Evolutionary conservation across 1,140 invertebrate species (phyloP).

Genomic region (Drosophila micromelanica): DNA sequence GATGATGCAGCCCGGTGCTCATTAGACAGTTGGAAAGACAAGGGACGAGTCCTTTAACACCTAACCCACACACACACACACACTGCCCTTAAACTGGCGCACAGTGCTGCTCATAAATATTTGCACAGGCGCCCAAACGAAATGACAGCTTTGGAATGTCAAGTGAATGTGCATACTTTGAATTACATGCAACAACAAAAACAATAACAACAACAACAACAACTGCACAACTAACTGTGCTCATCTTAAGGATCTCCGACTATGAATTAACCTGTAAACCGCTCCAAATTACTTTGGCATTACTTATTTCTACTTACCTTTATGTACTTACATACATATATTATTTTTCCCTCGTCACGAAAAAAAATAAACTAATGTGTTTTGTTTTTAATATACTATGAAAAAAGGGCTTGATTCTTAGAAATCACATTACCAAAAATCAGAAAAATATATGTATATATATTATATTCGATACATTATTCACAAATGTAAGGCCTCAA

Average conservation of each 20-base stretch:
- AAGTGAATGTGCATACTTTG: constrained; percentile 59
- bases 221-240: not conserved
- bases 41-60: not conserved
- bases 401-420: no score
- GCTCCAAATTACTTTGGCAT: not conserved
- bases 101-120: constrained; percentile 58
- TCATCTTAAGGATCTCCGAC: not conserved
- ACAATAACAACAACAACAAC: constrained; percentile 2
- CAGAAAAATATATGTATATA: no score
- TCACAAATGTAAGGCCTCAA: no score
- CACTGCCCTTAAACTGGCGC: not conserved
- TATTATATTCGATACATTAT: no score
- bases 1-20: constrained; percentile 21
- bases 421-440: no score
- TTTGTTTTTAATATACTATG: no score
- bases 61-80: no score
- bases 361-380: no score
- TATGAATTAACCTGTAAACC: not conserved
- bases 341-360: no score
- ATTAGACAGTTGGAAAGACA: constrained; percentile 1
- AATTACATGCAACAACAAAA: constrained; percentile 43
- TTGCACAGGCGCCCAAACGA: constrained; percentile 47
- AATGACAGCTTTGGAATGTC: constrained; percentile 61
- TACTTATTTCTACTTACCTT: no score
- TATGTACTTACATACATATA: no score